Conservation (phyloP, 2,888 invertebrate genomes). For the Itoplectis maculator region DNA sequence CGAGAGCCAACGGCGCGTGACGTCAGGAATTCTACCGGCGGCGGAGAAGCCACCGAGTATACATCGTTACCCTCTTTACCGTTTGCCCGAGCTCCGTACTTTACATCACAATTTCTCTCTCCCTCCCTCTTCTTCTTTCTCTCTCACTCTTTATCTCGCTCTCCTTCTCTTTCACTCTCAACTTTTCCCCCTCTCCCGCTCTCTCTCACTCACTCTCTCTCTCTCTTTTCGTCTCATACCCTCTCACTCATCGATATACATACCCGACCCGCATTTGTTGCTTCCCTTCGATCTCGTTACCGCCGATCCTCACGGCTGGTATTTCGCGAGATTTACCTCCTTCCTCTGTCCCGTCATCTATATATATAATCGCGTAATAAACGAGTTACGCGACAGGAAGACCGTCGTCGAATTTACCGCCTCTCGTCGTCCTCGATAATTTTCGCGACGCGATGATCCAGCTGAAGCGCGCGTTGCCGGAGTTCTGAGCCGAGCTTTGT, state of each 20-base stretch:
- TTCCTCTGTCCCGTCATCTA: background rate
- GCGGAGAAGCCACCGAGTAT: slow-evolving; percentile 32
- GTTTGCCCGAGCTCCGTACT: slow-evolving; percentile 24
- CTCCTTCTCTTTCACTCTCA: too few relatives aligned
- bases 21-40: slow-evolving; percentile 43
- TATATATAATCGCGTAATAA: slow-evolving; percentile 13
- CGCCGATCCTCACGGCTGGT: background rate
- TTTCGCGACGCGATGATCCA: slow-evolving; percentile 10
- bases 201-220: too few relatives aligned
- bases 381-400: slow-evolving; percentile 6
- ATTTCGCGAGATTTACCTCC: background rate
- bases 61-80: slow-evolving; percentile 54
- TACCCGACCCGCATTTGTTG: background rate
- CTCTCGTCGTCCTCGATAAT: slow-evolving; percentile 22
- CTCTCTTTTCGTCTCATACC: too few relatives aligned
- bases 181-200: too few relatives aligned
- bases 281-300: slow-evolving; percentile 3
- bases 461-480: background rate
- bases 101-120: slow-evolving; percentile 28
- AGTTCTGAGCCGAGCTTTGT: slow-evolving; percentile 1
- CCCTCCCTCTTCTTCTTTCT: too few relatives aligned
- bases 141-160: too few relatives aligned
- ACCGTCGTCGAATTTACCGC: slow-evolving; percentile 4
- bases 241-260: background rate
- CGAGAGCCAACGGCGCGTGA: slow-evolving; percentile 36